phyloP scores from a whole-genome alignment of 2,888 invertebrate genomes.

The Unio pictorum region DNA sequence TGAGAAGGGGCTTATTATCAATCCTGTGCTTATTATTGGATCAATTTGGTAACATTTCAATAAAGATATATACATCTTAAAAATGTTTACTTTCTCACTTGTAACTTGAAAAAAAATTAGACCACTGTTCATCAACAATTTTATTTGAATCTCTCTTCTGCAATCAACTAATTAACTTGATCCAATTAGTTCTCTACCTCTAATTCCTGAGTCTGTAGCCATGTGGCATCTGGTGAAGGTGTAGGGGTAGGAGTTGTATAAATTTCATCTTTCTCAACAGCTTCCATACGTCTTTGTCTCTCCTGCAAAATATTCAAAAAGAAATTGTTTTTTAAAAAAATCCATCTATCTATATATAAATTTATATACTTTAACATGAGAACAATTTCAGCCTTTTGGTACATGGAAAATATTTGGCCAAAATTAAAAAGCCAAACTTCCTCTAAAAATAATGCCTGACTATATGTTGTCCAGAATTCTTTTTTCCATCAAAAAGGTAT shows the following conservation, averaged over 20 bases:
- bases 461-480: too few relatives aligned
- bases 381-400: too few relatives aligned
- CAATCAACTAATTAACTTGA: not conserved
- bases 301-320: slow-evolving; percentile 24
- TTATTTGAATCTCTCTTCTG: too few relatives aligned
- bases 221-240: slow-evolving; percentile 63
- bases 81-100: not conserved
- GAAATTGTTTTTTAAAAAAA: too few relatives aligned
- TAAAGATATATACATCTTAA: slow-evolving; percentile 6
- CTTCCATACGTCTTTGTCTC: slow-evolving; percentile 35
- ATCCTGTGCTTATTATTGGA: not conserved
- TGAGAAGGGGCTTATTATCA: not conserved
- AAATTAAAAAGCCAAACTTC: too few relatives aligned
- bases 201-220: slow-evolving; percentile 63
- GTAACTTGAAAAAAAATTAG: not conserved
- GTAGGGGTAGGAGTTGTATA: slow-evolving; percentile 65
- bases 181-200: slow-evolving; percentile 44
- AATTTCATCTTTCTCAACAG: slow-evolving; percentile 53
- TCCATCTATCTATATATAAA: too few relatives aligned
- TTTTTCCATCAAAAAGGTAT: too few relatives aligned
- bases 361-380: too few relatives aligned
- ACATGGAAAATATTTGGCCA: too few relatives aligned
- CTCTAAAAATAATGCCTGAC: too few relatives aligned
- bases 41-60: slow-evolving; percentile 14
- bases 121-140: not conserved